phyloP scores from a whole-genome alignment of 2,113 vertebrate genomes.

The Coreoperca whiteheadi region DNA sequence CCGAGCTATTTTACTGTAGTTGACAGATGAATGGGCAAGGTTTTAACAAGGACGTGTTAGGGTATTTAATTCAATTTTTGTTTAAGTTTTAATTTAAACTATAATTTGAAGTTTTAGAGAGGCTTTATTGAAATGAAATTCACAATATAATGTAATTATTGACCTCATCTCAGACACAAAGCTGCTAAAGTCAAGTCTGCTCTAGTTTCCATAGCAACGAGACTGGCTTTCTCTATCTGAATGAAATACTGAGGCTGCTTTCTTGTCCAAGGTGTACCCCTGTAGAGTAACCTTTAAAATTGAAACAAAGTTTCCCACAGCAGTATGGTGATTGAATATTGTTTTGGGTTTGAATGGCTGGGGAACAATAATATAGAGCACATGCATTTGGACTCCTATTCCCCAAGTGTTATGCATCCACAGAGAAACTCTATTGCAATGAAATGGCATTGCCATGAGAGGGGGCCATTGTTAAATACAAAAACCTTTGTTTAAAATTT shows the following conservation, averaged over 20 bases:
- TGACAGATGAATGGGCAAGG: not conserved
- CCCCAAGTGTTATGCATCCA: not conserved
- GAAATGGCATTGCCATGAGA: conserved; percentile 41
- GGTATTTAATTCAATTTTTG: not conserved
- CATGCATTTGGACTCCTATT: not conserved
- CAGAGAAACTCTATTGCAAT: conserved; percentile 23
- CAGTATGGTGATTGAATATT: not conserved
- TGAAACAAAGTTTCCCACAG: conserved; percentile 8
- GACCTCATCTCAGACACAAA: conserved; percentile 54
- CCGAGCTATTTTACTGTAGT: not conserved
- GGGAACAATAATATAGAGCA: not conserved
- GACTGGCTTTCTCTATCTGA: conserved; percentile 27
- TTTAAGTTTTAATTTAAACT: not conserved
- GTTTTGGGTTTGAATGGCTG: not conserved
- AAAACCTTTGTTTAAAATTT: not conserved
- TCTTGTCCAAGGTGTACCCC: not conserved
- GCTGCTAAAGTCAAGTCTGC: conserved; percentile 42
- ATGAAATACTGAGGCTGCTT: not conserved
- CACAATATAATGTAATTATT: conserved; percentile 14
- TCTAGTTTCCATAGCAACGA: conserved; percentile 63
- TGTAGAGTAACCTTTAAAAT: conserved; percentile 30
- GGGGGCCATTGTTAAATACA: conserved; percentile 44
- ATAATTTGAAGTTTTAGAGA: not conserved
- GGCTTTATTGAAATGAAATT: conserved; percentile 24
- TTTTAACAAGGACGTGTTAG: not conserved